phyloP scores from a whole-genome alignment of 1,140 invertebrate species.

The Chrysomallon squamiferum region DNA sequence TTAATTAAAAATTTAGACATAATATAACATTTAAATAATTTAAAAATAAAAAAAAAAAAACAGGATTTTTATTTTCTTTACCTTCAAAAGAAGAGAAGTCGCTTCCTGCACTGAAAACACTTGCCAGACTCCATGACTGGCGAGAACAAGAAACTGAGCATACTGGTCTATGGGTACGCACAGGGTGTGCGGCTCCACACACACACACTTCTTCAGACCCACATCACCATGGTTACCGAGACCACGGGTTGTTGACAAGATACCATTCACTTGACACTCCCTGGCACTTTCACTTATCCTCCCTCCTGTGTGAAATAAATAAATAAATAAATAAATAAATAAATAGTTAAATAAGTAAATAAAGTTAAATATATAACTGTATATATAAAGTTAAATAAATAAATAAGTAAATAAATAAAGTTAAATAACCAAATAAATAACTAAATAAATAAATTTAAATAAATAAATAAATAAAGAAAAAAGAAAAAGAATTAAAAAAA shows the following conservation, averaged over 20 bases:
- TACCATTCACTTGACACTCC: constrained; percentile 56
- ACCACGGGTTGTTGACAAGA: constrained; percentile 55
- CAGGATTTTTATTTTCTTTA: too few species aligned
- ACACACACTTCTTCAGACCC: constrained; percentile 51
- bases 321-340: too few species aligned
- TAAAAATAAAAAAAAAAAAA: not conserved
- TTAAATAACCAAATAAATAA: too few species aligned
- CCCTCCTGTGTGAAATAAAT: constrained; percentile 40
- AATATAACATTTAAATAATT: not conserved
- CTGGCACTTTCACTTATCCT: constrained; percentile 48
- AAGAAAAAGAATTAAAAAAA: too few species aligned
- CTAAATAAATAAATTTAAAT: too few species aligned
- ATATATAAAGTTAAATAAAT: too few species aligned
- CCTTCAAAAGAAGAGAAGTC: constrained; percentile 51
- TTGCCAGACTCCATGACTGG: constrained; percentile 59
- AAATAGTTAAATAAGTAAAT: too few species aligned
- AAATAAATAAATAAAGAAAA: too few species aligned
- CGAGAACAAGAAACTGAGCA: constrained; percentile 59
- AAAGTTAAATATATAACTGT: not conserved
- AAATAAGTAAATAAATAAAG: too few species aligned
- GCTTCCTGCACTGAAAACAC: constrained; percentile 57
- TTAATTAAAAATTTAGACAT: not conserved
- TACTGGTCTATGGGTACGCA: constrained; percentile 53
- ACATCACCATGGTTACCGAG: constrained; percentile 63
- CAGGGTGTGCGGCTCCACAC: constrained; percentile 48